These are phyloP conservation scores for Xerus rutilus DNA, from an alignment of 2,797 vertebrate genomes.

Conservation along the genomic window DNA sequence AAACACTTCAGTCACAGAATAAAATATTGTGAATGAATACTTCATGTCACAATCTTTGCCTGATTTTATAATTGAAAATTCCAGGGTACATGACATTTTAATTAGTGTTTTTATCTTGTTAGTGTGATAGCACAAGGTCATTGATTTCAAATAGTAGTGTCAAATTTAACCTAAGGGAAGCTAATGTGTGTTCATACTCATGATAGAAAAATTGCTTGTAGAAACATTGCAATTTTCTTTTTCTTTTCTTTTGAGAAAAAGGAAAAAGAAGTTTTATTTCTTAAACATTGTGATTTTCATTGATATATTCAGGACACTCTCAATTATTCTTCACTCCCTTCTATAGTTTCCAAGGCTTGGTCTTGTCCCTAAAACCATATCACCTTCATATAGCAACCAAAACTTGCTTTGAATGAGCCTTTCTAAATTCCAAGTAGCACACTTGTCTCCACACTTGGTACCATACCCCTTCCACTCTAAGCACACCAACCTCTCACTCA, in stretches of 20 bases:
- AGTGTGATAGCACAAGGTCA: not conserved
- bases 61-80: conserved; percentile 29
- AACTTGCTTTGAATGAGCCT: not conserved
- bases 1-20: not conserved
- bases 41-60: not conserved
- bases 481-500: not conserved
- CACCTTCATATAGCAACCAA: not conserved
- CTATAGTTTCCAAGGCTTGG: not conserved
- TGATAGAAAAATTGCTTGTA: not conserved
- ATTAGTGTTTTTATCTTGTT: not conserved
- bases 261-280: too few species aligned
- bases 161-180: conserved; percentile 9
- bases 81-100: not conserved
- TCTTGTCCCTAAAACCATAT: not conserved
- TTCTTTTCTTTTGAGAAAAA: too few species aligned
- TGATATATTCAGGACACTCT: not conserved
- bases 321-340: not conserved
- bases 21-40: not conserved
- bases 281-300: not conserved
- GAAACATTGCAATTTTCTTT: not conserved
- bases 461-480: not conserved
- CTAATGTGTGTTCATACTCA: not conserved
- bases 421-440: not conserved
- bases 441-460: not conserved
- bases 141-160: conserved; percentile 22